Evolutionary conservation across 1,140 invertebrate genomes (phyloP), one percentile per base, ranked within the genome.

Genomic region (Meloidogyne hapla): DNA sequence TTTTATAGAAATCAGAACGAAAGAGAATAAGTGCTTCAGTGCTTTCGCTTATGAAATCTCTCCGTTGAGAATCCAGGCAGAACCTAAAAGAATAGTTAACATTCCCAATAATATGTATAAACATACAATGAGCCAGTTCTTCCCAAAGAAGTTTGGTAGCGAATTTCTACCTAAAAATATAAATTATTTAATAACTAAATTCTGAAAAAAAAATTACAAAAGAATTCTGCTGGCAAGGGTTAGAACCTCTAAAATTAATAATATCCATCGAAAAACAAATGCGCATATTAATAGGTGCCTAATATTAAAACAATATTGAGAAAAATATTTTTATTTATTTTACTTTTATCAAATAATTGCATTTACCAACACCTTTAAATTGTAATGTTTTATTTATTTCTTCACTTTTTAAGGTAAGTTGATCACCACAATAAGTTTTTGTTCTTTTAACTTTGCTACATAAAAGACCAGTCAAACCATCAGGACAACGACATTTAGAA

Each of bases 131-230:
- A 45, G 12, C 77, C 77, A 13, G 66, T 74, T 28, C 26, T 74
- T 33, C 77, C 79, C 56, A 79, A 38, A 64, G 82, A 80, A 38
- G 18, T 76, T 21, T 56, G 62, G 38, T 79, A 79, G 3, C 62
- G 78, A 21, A 79, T 45, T 40, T 79, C 77, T 21, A 79, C 23
- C 28, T 80, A 73, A 56, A 25, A 77, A 23, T 23, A 25, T 6
- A 25, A 40, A 25, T 4, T 25, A 3, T n/a, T n/a, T n/a, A n/a
- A n/a, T n/a, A 33, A 12, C 13, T 25, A 15, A 45, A 13, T 26
- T 69, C 40, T 15, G 12, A 13, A 42, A 15, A 15, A 42, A 15
- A 2, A 6, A n/a, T 69, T 69, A 69, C 68, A 13, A 45, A 69
- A 69, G 68, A 69, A 45, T 72, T 63, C 10, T 10, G n/a, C 9